phyloP scores from a whole-genome alignment of 2,888 invertebrate genomes.

The Pedicia rivosa region DNA sequence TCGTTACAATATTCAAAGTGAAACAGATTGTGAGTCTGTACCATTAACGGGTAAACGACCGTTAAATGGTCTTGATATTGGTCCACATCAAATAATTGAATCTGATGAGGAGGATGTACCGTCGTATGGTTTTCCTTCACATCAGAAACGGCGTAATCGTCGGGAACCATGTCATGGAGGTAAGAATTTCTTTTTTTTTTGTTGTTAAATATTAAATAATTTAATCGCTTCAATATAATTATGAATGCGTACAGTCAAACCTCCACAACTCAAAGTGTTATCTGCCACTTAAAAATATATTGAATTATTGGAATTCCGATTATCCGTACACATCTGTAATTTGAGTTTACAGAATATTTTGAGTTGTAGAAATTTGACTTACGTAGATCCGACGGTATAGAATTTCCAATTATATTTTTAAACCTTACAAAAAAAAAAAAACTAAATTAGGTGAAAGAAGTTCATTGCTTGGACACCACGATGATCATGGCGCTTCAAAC shows the following conservation, averaged over 20 bases:
- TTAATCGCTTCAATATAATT: no score
- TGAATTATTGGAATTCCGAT: no score
- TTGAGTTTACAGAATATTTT: no score
- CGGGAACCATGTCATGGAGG: slow-evolving; percentile 21
- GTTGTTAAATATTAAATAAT: not conserved
- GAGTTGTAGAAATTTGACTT: no score
- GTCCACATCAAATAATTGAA: slow-evolving; percentile 21
- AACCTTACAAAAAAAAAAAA: no score
- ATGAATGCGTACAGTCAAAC: no score
- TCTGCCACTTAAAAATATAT: no score
- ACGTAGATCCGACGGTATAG: no score
- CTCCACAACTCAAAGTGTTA: no score
- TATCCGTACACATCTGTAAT: no score
- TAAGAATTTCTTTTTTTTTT: slow-evolving; percentile 8
- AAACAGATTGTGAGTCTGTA: slow-evolving; percentile 40
- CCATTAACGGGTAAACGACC: slow-evolving; percentile 16
- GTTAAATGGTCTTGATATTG: slow-evolving; percentile 15
- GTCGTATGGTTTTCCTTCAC: slow-evolving; percentile 34
- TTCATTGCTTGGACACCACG: slow-evolving; percentile 43
- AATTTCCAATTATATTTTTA: no score
- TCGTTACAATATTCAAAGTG: slow-evolving; percentile 47
- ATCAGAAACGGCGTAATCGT: slow-evolving; percentile 22
- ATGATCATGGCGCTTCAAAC: slow-evolving; percentile 44
- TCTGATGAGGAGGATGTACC: slow-evolving; percentile 31
- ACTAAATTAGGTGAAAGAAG: slow-evolving; percentile 46